Percentiles rank a stretch among this genome's conserved stretches.
These are phyloP conservation scores for Polydrusus pterygomalis DNA, from an alignment of 2,888 invertebrate genomes.

Conservation along the genomic window DNA sequence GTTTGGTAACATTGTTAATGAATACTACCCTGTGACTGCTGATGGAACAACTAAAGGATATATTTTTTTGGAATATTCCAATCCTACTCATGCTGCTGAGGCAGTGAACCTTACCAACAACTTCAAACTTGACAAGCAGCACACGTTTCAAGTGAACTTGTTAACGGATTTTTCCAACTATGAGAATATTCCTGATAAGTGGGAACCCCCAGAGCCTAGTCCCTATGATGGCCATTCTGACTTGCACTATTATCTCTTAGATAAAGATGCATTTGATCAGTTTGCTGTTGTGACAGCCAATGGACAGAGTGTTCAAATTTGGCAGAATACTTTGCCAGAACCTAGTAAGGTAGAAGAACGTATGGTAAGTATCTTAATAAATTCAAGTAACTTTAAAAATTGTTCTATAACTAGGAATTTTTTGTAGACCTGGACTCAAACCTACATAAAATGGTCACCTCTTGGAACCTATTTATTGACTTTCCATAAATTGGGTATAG, in stretches of 20 bases:
- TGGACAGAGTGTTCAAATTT: slow-evolving; percentile 83
- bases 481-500: slow-evolving; percentile 96
- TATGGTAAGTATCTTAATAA: slow-evolving; percentile 74
- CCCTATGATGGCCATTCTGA: slow-evolving; percentile 95
- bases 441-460: slow-evolving; percentile 98
- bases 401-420: not conserved
- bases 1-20: slow-evolving; percentile 90
- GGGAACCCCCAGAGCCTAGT: slow-evolving; percentile 92
- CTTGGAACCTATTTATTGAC: slow-evolving; percentile 97
- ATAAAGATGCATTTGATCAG: slow-evolving; percentile 97
- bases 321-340: slow-evolving; percentile 93
- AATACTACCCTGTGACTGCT: slow-evolving; percentile 89
- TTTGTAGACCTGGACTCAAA: slow-evolving; percentile 93
- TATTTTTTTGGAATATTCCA: slow-evolving; percentile 93
- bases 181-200: slow-evolving; percentile 91
- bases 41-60: slow-evolving; percentile 91
- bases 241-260: slow-evolving; percentile 92
- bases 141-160: slow-evolving; percentile 88
- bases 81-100: slow-evolving; percentile 88
- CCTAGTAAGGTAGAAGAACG: slow-evolving; percentile 88
- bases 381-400: not conserved
- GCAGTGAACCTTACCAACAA: slow-evolving; percentile 93
- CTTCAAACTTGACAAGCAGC: slow-evolving; percentile 96
- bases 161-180: slow-evolving; percentile 98
- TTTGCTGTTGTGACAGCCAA: slow-evolving; percentile 92